A percentile compares a stretch with the other conserved stretches of the same genome.
These are phyloP conservation scores for Zeus faber DNA, from an alignment of 2,113 vertebrate species.

Conservation along the genomic window DNA sequence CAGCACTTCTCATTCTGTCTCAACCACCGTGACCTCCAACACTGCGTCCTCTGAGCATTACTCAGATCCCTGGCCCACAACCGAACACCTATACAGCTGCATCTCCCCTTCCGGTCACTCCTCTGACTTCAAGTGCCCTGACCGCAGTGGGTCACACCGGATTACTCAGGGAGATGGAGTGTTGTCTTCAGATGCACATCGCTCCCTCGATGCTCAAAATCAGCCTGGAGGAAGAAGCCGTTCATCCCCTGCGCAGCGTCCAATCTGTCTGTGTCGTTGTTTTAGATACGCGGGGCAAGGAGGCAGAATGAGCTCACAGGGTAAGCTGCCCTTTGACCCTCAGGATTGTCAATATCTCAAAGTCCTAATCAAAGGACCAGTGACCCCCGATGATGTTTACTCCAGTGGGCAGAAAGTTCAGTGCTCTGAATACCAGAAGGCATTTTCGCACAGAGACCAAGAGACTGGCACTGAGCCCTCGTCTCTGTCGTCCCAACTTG, in stretches of 20 bases:
- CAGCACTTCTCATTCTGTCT: neutral
- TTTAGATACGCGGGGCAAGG: neutral
- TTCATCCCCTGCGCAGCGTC: no score
- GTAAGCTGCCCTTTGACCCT: neutral
- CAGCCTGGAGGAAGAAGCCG: conserved; percentile 14
- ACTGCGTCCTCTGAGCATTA: neutral
- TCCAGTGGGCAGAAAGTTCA: neutral
- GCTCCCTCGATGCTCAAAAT: conserved; percentile 22
- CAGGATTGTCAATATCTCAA: neutral
- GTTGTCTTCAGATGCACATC: conserved; percentile 20
- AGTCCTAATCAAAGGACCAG: neutral
- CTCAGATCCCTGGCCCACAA: neutral
- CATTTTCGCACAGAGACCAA: no score
- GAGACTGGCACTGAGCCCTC: no score
- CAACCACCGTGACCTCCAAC: neutral
- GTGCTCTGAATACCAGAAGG: no score
- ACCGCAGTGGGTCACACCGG: neutral
- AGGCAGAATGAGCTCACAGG: neutral
- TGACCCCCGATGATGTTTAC: neutral
- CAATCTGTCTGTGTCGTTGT: neutral
- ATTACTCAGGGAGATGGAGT: conserved; percentile 1
- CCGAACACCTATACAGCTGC: neutral
- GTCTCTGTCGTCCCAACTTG: no score
- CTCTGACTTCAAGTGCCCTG: no score
- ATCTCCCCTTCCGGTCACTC: no score